These are phyloP conservation scores for Malurus cyaneus DNA, from an alignment of 2,113 vertebrate genomes.

Conservation along the genomic window DNA sequence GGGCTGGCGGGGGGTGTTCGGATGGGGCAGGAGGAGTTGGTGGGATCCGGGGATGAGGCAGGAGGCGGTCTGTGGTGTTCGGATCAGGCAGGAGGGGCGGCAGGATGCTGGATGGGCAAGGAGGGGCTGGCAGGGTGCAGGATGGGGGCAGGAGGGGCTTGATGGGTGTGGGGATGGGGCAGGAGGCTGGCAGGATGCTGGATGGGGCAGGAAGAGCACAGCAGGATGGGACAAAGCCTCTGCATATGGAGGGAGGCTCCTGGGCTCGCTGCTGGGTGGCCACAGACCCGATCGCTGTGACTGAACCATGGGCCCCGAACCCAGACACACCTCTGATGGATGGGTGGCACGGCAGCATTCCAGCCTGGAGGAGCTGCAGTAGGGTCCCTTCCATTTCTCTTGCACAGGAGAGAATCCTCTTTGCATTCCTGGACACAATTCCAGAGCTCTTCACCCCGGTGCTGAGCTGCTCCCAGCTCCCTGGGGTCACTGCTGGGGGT, in stretches of 20 bases:
- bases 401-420: neutral
- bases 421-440: neutral
- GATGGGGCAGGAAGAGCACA: neutral
- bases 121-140: too few species aligned
- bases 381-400: neutral
- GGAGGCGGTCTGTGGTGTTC: too few species aligned
- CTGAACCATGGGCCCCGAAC: fast-evolving
- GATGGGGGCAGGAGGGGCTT: too few species aligned
- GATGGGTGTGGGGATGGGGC: fast-evolving
- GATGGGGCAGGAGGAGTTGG: neutral
- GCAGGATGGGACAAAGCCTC: neutral
- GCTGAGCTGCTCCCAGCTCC: neutral
- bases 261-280: neutral
- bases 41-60: too few species aligned
- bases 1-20: too few species aligned
- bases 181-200: neutral
- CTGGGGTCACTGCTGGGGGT: fast-evolving
- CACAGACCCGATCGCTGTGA: fast-evolving
- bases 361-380: neutral
- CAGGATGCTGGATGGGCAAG: too few species aligned
- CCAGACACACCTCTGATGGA: fast-evolving
- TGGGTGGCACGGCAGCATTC: neutral
- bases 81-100: too few species aligned
- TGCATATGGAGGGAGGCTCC: neutral
- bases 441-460: fast-evolving